These are phyloP conservation scores for Antitype chi DNA, from an alignment of 2,888 invertebrate species.

Conservation along the genomic window DNA sequence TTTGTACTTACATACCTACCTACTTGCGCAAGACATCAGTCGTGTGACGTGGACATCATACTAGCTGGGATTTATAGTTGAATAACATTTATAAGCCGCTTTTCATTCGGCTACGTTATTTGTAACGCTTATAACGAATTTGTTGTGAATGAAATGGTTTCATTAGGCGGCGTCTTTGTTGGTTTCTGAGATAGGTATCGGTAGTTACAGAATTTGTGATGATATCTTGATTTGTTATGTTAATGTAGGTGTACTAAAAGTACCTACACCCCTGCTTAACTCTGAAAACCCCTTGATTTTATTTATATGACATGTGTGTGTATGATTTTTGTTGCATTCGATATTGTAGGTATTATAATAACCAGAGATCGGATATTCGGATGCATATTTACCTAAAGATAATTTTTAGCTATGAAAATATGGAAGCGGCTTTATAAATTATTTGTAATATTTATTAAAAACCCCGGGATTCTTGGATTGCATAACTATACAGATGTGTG, in stretches of 20 bases:
- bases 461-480: too few relatives aligned
- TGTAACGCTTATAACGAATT: slow-evolving; percentile 73
- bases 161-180: slow-evolving; percentile 59
- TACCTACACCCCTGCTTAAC: background rate
- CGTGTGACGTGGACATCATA: slow-evolving; percentile 64
- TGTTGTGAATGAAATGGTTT: slow-evolving; percentile 48
- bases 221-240: slow-evolving; percentile 20
- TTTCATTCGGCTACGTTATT: slow-evolving; percentile 75
- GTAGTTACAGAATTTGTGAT: slow-evolving; percentile 3
- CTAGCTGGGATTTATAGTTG: slow-evolving; percentile 67
- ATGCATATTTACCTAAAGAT: too few relatives aligned
- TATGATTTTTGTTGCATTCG: background rate
- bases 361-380: too few relatives aligned
- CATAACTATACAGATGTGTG: too few relatives aligned
- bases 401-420: too few relatives aligned
- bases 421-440: too few relatives aligned
- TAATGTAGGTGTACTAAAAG: background rate
- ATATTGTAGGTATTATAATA: background rate
- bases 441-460: too few relatives aligned
- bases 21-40: slow-evolving; percentile 78
- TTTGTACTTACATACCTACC: slow-evolving; percentile 68
- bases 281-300: background rate
- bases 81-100: slow-evolving; percentile 81
- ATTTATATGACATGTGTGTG: background rate
- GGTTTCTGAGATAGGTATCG: slow-evolving; percentile 42